phyloP scores from a whole-genome alignment of 2,113 vertebrate species.

The Xenus cinereus region DNA sequence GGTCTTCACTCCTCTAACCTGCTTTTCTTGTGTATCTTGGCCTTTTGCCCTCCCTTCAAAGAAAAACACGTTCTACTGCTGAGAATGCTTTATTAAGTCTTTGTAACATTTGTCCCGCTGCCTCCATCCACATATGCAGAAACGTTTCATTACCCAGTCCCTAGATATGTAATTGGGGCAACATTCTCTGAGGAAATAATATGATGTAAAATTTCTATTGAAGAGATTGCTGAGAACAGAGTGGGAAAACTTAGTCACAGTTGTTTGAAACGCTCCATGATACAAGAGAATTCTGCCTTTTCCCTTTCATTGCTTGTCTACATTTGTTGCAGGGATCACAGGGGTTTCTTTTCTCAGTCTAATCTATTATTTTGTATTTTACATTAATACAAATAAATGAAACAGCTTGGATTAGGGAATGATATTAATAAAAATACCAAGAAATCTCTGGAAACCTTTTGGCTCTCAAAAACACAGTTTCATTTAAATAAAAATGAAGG shows the following conservation, averaged over 20 bases:
- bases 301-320: background rate
- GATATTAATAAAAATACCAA: background rate
- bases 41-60: background rate
- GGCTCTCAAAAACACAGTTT: background rate
- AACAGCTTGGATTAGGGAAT: background rate
- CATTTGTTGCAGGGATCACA: background rate
- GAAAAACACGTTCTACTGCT: background rate
- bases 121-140: background rate
- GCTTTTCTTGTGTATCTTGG: background rate
- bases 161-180: background rate
- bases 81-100: background rate
- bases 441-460: background rate
- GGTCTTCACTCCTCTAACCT: background rate
- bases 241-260: background rate
- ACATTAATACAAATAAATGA: background rate
- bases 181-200: slow-evolving; percentile 24
- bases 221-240: background rate
- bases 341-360: background rate
- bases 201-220: background rate
- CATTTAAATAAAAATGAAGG: background rate
- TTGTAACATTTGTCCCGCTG: background rate
- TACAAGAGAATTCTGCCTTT: background rate
- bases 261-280: background rate
- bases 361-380: background rate
- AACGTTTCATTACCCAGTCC: background rate